Conservation (phyloP, 2,797 vertebrate genomes). For the Phoxinus dragarum region DNA sequence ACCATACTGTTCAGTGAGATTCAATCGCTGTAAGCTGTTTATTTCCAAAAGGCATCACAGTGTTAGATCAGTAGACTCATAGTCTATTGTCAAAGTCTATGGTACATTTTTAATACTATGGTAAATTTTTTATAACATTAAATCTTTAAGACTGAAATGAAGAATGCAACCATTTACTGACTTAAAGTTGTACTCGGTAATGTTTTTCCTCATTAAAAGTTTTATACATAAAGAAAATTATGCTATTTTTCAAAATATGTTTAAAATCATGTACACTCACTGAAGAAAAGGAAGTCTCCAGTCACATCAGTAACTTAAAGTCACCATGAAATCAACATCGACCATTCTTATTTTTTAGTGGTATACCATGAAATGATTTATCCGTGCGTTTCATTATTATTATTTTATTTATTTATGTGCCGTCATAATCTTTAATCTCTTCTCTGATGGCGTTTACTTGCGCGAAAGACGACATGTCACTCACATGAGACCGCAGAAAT, state of each 20-base stretch:
- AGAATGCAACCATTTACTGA: neutral
- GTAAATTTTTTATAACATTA: neutral
- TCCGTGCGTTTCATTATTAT: too few relatives aligned
- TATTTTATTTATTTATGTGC: too few relatives aligned
- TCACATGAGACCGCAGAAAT: neutral
- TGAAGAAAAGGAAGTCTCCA: neutral
- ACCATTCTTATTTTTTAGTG: neutral
- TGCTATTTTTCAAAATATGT: neutral
- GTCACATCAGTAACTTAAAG: neutral
- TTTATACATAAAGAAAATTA: neutral
- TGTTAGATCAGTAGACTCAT: conserved; percentile 15
- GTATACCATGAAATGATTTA: neutral
- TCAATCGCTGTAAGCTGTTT: neutral
- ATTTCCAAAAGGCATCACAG: conserved; percentile 9
- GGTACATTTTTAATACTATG: neutral
- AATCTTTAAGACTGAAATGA: neutral
- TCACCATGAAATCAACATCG: neutral
- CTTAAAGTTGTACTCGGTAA: neutral
- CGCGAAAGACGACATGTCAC: too few relatives aligned
- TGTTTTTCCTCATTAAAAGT: neutral
- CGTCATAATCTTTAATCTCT: too few relatives aligned
- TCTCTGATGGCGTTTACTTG: too few relatives aligned
- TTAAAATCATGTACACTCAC: neutral
- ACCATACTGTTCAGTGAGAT: conserved; percentile 16
- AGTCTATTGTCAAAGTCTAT: neutral